Conservation (phyloP, 2,113 vertebrate genomes). For the Nothocercus julius region DNA sequence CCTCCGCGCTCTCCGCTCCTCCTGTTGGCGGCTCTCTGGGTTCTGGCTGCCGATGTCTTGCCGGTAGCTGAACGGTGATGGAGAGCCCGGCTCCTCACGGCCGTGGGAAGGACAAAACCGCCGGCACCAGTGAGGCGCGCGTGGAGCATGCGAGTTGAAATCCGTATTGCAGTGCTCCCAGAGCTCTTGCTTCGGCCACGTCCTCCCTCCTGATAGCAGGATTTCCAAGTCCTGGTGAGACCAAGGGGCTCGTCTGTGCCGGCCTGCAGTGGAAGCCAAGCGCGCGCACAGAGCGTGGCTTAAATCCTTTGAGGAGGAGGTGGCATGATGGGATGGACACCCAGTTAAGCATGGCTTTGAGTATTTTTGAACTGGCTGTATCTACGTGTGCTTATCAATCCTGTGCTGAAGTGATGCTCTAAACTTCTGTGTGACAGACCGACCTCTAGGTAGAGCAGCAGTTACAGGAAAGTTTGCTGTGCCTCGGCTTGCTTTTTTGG, state of each 20-base stretch:
- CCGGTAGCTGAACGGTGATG: background rate
- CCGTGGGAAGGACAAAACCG: background rate
- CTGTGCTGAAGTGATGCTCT: background rate
- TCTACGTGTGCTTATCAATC: slow-evolving; percentile 22
- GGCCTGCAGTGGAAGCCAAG: background rate
- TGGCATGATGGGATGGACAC: background rate
- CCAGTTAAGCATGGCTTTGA: background rate
- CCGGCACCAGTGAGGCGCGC: background rate
- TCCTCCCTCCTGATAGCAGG: background rate
- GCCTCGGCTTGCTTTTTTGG: background rate
- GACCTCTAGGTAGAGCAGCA: background rate
- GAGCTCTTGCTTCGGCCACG: background rate
- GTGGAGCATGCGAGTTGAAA: background rate
- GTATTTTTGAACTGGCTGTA: slow-evolving; percentile 12
- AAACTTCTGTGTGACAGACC: background rate
- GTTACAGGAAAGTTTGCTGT: background rate
- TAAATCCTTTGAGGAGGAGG: background rate
- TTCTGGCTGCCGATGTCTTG: background rate
- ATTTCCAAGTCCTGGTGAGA: background rate
- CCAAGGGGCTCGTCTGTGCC: background rate
- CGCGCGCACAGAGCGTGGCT: background rate
- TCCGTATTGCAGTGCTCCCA: background rate
- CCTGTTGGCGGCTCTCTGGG: accelerated
- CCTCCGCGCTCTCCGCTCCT: background rate
- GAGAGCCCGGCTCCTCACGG: background rate